phyloP scores from a whole-genome alignment of 2,888 invertebrate species.

The Nineta flava region DNA sequence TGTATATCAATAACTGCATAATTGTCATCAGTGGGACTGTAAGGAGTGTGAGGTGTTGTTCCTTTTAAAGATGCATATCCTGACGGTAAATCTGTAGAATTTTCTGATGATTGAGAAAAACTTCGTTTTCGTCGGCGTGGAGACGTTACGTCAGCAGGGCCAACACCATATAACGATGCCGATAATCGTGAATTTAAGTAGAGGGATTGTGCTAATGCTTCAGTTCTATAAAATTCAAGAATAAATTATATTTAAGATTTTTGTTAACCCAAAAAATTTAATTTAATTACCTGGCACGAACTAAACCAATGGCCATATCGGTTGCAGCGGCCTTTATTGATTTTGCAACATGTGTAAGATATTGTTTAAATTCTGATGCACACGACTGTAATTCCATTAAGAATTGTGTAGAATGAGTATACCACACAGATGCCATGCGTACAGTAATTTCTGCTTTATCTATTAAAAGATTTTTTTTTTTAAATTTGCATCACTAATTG shows the following conservation, averaged over 20 bases:
- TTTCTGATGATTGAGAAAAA: conserved; percentile 4
- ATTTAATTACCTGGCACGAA: conserved; percentile 41
- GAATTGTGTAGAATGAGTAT: conserved; percentile 80
- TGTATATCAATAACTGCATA: conserved; percentile 15
- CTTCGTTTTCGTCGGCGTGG: conserved; percentile 32
- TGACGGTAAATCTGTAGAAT: conserved; percentile 12
- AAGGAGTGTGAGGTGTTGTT: conserved; percentile 26
- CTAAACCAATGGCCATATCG: conserved; percentile 83
- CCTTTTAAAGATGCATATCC: conserved; percentile 24
- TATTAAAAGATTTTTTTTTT: conserved; percentile 15
- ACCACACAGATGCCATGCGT: conserved; percentile 81
- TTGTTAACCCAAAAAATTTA: background rate
- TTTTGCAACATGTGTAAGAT: conserved; percentile 65
- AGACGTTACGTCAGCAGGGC: conserved; percentile 24
- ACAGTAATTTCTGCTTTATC: conserved; percentile 27
- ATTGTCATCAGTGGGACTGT: conserved; percentile 24
- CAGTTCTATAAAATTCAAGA: conserved; percentile 25
- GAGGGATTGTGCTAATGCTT: conserved; percentile 38
- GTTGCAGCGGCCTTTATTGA: conserved; percentile 83
- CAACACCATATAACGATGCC: conserved; percentile 19
- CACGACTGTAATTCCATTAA: conserved; percentile 76
- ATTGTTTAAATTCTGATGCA: conserved; percentile 80
- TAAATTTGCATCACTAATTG: background rate
- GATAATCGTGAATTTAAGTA: conserved; percentile 39
- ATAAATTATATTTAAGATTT: background rate